Conservation (phyloP, 2,113 vertebrate species). For the Felis chaus region DNA sequence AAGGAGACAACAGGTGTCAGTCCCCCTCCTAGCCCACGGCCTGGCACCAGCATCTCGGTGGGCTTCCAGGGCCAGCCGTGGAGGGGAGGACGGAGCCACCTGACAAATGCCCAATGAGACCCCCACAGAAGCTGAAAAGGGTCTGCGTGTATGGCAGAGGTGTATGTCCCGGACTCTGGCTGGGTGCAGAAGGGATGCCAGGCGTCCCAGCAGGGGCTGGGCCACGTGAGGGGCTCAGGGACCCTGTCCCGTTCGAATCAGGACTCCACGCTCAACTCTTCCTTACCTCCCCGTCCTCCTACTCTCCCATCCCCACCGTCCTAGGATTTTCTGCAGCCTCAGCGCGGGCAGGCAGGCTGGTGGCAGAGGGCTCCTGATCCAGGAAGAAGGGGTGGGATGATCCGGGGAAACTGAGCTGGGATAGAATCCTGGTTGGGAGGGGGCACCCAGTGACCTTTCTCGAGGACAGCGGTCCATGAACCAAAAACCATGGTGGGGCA, state of each 20-base stretch:
- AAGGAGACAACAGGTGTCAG: neutral
- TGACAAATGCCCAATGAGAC: neutral
- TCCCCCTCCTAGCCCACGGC: neutral
- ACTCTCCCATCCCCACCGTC: too few species aligned
- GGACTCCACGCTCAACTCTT: neutral
- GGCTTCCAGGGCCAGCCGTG: neutral
- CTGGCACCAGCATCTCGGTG: neutral
- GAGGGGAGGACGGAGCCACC: too few species aligned
- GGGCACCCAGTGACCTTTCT: neutral
- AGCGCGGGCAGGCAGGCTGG: too few species aligned
- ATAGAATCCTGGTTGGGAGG: fast-evolving
- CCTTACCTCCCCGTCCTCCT: too few species aligned
- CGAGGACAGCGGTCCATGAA: too few species aligned
- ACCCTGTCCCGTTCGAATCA: neutral
- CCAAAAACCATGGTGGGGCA: too few species aligned
- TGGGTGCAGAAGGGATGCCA: neutral
- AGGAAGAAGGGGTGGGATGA: neutral
- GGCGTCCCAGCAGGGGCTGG: fast-evolving
- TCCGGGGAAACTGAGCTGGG: neutral
- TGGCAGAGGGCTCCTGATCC: neutral
- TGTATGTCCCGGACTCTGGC: neutral
- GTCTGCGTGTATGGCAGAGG: fast-evolving
- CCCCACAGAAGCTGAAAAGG: neutral
- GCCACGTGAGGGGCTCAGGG: neutral
- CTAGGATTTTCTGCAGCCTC: neutral